These are phyloP conservation scores for Helicoverpa armigera DNA, from an alignment of 1,140 invertebrate species.

Conservation along the genomic window DNA sequence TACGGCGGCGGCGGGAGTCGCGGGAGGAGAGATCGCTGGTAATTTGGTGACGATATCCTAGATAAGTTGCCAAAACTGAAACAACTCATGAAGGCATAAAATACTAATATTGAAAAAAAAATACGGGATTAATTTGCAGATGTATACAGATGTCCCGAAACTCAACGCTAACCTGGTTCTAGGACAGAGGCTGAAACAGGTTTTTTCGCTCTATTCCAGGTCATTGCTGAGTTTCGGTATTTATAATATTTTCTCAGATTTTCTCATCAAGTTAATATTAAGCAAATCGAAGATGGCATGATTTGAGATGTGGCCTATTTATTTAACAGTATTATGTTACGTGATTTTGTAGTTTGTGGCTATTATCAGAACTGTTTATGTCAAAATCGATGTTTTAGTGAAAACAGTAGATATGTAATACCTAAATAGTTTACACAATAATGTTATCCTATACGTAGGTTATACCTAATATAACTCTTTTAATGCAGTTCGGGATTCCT, in stretches of 20 bases:
- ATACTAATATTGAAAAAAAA: too few species aligned
- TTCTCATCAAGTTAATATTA: background rate
- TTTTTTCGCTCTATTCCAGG: too few species aligned
- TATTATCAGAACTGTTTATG: background rate
- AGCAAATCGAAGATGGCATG: background rate
- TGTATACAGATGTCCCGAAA: too few species aligned
- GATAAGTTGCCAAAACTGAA: too few species aligned
- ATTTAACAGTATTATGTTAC: slow-evolving; percentile 17
- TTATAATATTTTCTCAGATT: too few species aligned
- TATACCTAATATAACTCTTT: background rate
- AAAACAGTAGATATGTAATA: background rate
- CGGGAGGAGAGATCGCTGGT: slow-evolving; percentile 55
- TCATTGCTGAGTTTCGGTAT: background rate
- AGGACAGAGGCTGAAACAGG: too few species aligned
- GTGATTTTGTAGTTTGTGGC: background rate
- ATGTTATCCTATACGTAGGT: background rate
- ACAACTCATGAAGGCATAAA: too few species aligned
- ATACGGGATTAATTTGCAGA: too few species aligned
- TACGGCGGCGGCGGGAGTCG: background rate
- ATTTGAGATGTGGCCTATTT: slow-evolving; percentile 12
- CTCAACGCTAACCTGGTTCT: too few species aligned
- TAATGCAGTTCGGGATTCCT: background rate
- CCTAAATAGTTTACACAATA: background rate
- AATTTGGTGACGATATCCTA: background rate
- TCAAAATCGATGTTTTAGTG: background rate